phyloP scores from a whole-genome alignment of 1,140 invertebrate genomes.

The Apis cerana region DNA sequence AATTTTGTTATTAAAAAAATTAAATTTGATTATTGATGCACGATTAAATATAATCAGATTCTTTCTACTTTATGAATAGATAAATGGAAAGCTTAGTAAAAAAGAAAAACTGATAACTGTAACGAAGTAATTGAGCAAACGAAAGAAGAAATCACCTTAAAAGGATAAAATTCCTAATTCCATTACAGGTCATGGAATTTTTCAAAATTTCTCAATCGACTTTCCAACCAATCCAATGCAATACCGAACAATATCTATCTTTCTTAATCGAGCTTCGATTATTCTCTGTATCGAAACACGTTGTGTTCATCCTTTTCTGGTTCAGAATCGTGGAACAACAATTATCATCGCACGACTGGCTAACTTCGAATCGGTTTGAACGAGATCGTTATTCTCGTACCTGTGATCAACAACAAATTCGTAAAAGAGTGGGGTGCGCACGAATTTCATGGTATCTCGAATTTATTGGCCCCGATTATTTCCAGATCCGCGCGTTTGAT shows the following conservation, averaged over 20 bases:
- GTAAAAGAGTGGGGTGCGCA: background rate
- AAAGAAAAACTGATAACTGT: background rate
- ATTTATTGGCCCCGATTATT: constrained; percentile 38
- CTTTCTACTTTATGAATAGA: too few relatives aligned
- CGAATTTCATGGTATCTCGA: background rate
- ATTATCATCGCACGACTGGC: background rate
- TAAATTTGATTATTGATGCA: too few relatives aligned
- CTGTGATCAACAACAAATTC: background rate
- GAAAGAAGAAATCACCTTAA: too few relatives aligned
- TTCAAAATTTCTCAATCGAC: background rate
- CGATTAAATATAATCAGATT: too few relatives aligned
- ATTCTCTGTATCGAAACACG: constrained; percentile 21
- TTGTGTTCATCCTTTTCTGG: background rate
- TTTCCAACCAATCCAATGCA: background rate
- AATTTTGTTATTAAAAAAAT: too few relatives aligned
- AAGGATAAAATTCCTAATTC: too few relatives aligned
- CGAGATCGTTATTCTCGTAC: background rate
- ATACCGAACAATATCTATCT: too few relatives aligned
- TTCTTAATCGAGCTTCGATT: too few relatives aligned
- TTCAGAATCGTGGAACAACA: background rate
- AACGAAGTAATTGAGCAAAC: background rate
- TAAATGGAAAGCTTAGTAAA: too few relatives aligned
- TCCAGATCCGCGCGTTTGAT: constrained; percentile 1
- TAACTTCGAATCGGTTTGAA: background rate
- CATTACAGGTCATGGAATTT: too few relatives aligned